Evolutionary conservation across 2,113 vertebrate species (phyloP), one percentile per base, ranked within the genome.

Genomic region (Periophthalmodon schlosseri): DNA sequence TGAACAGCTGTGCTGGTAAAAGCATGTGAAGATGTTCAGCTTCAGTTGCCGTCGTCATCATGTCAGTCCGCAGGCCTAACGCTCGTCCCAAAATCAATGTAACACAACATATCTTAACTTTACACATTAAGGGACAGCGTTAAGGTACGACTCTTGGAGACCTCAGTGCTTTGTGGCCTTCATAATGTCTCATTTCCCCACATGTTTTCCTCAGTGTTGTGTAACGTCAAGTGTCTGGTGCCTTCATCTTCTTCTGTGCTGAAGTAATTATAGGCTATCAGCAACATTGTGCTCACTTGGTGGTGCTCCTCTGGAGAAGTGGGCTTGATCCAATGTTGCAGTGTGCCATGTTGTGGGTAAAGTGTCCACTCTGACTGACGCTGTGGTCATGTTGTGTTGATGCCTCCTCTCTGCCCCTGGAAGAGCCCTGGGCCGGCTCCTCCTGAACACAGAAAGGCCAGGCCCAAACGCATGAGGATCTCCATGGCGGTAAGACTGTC

Each of bases 391-490:
- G 68, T 82, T 93, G 77, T 93, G 81, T 81, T 89, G 74, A 73
- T 87, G 76, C 87, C 77, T 85, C 84, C 75, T 88, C 77, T 90
- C 78, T 89, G 75, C 46, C 80, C 33, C 82, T 77, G 81, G 81
- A 94, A 94, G 93, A 94, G 93, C 90, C 84, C 92, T 89, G 92
- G 91, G 85, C 88, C 92, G 68, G 93, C 87, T 80, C 79, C 92
- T 77, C 88, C 91, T 83, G 94, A 95, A 67, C 94, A 92, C 87
- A 96, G 89, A 91, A 96, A 95, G 92, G 91, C 92, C 93, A 96
- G 95, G 93, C 89, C 93, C 91, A 98, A 96, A 90, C 95, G 94
- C 52, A 96, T 97, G 93, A 96, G 95, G 81, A 96, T 97, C 93
- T 96, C 96, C 88, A 88, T 97, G 86, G 92, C 93, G 93, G 97